Base-by-base conservation (phyloP, 1,140 invertebrate genomes). In the Potamilus streckersoni region DNA sequence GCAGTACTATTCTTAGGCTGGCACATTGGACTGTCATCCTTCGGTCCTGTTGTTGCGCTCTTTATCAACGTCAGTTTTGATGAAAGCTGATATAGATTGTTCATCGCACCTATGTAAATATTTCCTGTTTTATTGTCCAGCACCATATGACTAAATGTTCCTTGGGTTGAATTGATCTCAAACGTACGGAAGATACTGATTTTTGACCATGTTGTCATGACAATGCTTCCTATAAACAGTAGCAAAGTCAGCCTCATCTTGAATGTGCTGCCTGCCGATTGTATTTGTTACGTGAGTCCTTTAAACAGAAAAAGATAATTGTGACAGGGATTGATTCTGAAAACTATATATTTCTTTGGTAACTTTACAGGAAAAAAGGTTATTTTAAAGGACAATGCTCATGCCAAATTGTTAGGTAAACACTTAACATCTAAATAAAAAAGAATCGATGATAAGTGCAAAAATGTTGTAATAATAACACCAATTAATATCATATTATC, bases 121-220 rank as follows among this genome's bases (percentile, higher is more conserved):
- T 96, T 92, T 58, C 96, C 96, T 19, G 96, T 97, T 89, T 96
- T 95, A 87, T 95, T 95, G 90, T 98, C 96, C 73, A 98, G 94
- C 55, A 96, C 95, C 77, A 98, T 91, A 90, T 98, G 96, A 89
- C 97, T 88, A 78, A 92, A 91, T 23, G 96, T 88, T 11, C 49
- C 59, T 3, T 57, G 56, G 27, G 61, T 66, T 5, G 79, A 77
- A 23, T 80, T 55, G 60, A 73, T 49, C 20, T 73, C 57, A n/a
- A 56, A 71, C 4, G 23, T 58, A 19, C 60, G 49, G 17, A 31
- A 16, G 5, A 73, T 67, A 58, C 67, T 66, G n/a, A 20, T 66
- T 15, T 27, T 5, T 31, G 27, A 31, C 55, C 20, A 15, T 19
- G 63, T 67, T 73, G 64, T 20, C 31, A 67, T 67, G 64, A 57